Base-by-base conservation (phyloP, 1,140 invertebrate species). In the Monochamus saltuarius region DNA sequence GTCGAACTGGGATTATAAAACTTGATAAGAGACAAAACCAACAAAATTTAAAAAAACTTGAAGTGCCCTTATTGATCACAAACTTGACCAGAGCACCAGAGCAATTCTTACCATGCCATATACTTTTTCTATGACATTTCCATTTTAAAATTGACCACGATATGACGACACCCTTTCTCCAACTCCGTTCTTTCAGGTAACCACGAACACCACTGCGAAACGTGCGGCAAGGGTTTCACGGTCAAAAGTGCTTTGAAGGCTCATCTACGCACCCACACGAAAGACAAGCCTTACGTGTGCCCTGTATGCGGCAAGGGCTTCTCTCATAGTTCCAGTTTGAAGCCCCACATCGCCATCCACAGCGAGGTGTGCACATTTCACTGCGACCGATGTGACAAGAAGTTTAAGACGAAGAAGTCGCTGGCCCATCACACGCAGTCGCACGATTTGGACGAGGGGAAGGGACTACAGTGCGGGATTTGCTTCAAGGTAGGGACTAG, bases 201-300 rank as follows among this genome's bases (percentile, higher is more conserved):
- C 19, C 75, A 74, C 62, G 66, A 65, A 11, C 74, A 72, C 50
- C 61, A 66, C 35, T 77, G 75, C 46, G 57, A 68, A n/a, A 63
- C 69, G 34, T 77, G 75, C 57, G 62, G 62, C 6, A 75, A 75
- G 67, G 80, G 82, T 68, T 89, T 88, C 73, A 86, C 84, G 22
- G 83, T 85, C 65, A 87, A 86, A 75, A 85, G 85, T 68, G 87
- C 86, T 73, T 75, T 88, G 49, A 84, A 87, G 77, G 88, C 89
- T 60, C 89, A 91, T 78, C 86, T 87, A 71, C 74, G 86, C 6
- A 85, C 83, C 0, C 87, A 88, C 65, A 86, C 84, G 0, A 84
- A 87, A 1, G 88, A 92, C 69, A 88, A 89, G 68, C 90, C 90
- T 0, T 91, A 89, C 71, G 81, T 82, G 22, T 91, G 89, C 75